Conservation (phyloP, 2,797 vertebrate species). For the Platyrinchus mystaceus region DNA sequence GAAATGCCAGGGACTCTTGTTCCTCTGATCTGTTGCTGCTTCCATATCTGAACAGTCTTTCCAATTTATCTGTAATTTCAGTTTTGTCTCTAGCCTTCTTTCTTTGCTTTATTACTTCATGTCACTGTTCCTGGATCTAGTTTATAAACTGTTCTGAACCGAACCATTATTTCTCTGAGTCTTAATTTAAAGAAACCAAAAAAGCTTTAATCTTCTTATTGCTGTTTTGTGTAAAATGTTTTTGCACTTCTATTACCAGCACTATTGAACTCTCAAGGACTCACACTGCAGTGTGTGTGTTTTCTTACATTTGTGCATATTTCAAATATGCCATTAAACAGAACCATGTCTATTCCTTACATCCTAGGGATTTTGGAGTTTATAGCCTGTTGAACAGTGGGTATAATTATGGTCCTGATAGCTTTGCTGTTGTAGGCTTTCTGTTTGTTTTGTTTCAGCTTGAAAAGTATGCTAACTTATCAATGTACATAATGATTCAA, state of each 20-base stretch:
- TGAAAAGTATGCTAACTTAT: background rate
- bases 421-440: background rate
- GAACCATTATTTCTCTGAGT: background rate
- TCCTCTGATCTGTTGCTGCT: background rate
- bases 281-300: background rate
- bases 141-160: background rate
- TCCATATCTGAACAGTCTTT: background rate
- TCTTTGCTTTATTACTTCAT: background rate
- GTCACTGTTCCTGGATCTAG: background rate
- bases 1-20: background rate
- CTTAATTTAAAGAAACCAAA: background rate
- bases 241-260: background rate
- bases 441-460: background rate
- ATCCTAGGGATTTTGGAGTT: background rate
- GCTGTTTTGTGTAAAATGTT: background rate
- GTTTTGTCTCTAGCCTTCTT: background rate
- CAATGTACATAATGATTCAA: background rate
- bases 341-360: background rate
- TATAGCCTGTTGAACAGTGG: background rate
- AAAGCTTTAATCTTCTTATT: background rate
- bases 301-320: background rate
- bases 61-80: background rate
- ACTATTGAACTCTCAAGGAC: background rate
- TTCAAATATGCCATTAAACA: background rate
- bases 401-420: fast-evolving